Percentiles rank a stretch among this genome's conserved stretches.
Evolutionary conservation across 2,113 vertebrate species (phyloP).

Genomic region (Neogale vison): DNA sequence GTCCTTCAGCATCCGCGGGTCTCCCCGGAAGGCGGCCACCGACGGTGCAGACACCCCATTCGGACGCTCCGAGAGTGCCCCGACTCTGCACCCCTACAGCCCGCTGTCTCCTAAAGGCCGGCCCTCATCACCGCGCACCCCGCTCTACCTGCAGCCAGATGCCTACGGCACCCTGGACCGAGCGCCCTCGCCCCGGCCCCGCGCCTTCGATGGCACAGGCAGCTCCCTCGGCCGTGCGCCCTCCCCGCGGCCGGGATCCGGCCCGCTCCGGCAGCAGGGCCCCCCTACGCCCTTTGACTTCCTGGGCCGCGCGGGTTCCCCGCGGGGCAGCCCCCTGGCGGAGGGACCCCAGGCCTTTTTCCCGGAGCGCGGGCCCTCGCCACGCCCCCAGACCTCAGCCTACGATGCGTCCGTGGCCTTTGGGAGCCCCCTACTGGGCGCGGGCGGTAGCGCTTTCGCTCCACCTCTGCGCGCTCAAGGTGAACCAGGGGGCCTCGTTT

Average conservation of each 20-base stretch:
- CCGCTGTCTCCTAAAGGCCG: conserved; percentile 72
- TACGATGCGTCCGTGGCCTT: conserved; percentile 55
- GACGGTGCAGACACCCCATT: conserved; percentile 48
- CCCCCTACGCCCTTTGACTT: conserved; percentile 67
- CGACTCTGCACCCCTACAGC: conserved; percentile 51
- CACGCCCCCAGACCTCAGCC: conserved; percentile 9
- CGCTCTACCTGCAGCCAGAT: conserved; percentile 63
- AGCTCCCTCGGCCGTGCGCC: conserved; percentile 60
- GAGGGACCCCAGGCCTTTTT: conserved; percentile 69
- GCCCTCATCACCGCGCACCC: conserved; percentile 74
- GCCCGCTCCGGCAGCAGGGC: conserved; percentile 58
- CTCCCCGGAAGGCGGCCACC: conserved; percentile 41
- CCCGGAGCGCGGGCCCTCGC: conserved; percentile 72
- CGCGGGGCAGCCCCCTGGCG: conserved; percentile 53
- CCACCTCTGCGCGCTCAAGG: conserved; percentile 77
- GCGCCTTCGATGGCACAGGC: conserved; percentile 59
- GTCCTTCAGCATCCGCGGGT: conserved; percentile 12
- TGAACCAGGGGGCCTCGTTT: neutral
- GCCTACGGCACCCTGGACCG: conserved; percentile 69
- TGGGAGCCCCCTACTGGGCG: conserved; percentile 62
- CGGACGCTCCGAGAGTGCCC: conserved; percentile 57
- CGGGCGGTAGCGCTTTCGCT: conserved; percentile 56
- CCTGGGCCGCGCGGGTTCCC: conserved; percentile 70
- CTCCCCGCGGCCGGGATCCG: conserved; percentile 49
- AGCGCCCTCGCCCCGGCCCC: conserved; percentile 68